Evolutionary conservation across 2,797 vertebrate genomes (phyloP).

Genomic region (Florisuga fusca): DNA sequence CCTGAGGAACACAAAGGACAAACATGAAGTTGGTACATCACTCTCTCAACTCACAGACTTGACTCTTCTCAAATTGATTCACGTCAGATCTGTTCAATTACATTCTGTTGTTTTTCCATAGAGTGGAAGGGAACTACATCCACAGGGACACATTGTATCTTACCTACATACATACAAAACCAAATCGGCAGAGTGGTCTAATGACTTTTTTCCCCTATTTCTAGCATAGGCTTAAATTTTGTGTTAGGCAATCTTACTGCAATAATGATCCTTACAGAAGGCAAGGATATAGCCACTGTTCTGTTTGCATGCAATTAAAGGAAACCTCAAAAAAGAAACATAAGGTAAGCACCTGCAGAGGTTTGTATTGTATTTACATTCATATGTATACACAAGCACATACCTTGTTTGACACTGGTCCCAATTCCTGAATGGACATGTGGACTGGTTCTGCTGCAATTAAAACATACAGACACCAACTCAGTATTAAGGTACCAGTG

Average conservation of each 20-base stretch:
- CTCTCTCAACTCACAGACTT: neutral
- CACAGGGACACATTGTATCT: neutral
- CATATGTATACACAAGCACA: neutral
- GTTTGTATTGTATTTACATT: neutral
- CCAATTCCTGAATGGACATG: constrained; percentile 74
- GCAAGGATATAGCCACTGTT: neutral
- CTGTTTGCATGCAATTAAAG: neutral
- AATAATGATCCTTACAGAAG: neutral
- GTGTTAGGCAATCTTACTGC: neutral
- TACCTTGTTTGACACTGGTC: constrained; percentile 61
- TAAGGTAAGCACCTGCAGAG: neutral
- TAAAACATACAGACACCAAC: neutral
- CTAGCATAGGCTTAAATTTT: neutral
- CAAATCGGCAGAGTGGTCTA: neutral
- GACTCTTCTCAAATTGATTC: neutral
- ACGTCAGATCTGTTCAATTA: neutral
- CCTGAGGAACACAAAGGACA: constrained; percentile 59
- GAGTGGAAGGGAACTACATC: neutral
- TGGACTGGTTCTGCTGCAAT: constrained; percentile 57
- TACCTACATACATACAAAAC: neutral
- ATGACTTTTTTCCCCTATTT: neutral
- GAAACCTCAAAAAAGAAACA: neutral
- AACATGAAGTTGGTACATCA: neutral
- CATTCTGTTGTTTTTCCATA: neutral
- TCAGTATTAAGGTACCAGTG: neutral